Conservation (phyloP, 2,888 invertebrate genomes). For the Loripinus fragilis region DNA sequence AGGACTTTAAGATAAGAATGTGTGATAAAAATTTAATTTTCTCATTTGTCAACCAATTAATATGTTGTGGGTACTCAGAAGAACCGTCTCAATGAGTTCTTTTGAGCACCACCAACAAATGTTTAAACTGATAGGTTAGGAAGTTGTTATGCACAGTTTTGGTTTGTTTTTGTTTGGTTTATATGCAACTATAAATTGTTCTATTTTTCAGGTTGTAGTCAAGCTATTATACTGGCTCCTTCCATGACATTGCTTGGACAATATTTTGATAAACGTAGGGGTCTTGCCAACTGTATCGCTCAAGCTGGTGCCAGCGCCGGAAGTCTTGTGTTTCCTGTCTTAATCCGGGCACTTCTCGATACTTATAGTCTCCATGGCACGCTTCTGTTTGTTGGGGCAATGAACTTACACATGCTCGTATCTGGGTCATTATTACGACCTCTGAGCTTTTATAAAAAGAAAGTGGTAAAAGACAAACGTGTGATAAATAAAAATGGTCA, state of each 20-base stretch:
- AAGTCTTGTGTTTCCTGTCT: slow-evolving; percentile 46
- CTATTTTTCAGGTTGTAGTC: slow-evolving; percentile 55
- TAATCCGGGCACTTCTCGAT: slow-evolving; percentile 40
- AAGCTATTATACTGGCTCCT: slow-evolving; percentile 47
- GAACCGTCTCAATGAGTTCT: too few relatives aligned
- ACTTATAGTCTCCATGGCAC: slow-evolving; percentile 52
- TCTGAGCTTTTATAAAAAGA: slow-evolving; percentile 3
- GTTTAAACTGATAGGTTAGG: too few relatives aligned
- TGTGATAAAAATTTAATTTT: too few relatives aligned
- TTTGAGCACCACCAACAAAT: too few relatives aligned
- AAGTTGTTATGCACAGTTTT: too few relatives aligned
- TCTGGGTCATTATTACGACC: slow-evolving; percentile 58
- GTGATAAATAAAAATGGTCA: neutral
- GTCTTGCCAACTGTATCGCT: slow-evolving; percentile 59
- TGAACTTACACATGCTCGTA: slow-evolving; percentile 46
- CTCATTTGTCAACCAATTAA: too few relatives aligned
- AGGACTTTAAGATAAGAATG: too few relatives aligned
- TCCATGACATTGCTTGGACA: slow-evolving; percentile 40
- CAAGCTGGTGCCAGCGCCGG: slow-evolving; percentile 55
- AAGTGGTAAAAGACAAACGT: neutral
- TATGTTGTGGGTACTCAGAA: too few relatives aligned
- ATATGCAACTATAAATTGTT: too few relatives aligned
- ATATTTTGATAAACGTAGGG: slow-evolving; percentile 59
- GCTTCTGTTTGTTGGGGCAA: slow-evolving; percentile 43
- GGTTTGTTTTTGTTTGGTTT: too few relatives aligned